phyloP scores from a whole-genome alignment of 2,888 invertebrate species.

The Ennomos erosarius region DNA sequence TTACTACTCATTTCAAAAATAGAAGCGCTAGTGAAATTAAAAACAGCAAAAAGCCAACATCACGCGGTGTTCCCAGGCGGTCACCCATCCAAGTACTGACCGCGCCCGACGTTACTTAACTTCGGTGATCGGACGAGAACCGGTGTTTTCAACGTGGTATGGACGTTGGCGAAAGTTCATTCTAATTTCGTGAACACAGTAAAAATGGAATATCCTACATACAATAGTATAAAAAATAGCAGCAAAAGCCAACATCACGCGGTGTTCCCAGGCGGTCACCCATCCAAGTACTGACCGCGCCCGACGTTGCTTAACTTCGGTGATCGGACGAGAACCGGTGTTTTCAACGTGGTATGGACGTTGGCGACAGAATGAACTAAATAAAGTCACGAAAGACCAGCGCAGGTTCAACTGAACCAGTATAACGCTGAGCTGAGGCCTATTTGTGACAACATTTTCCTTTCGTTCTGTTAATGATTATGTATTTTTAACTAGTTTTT shows the following conservation, averaged over 20 bases:
- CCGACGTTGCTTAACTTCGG: slow-evolving; percentile 78
- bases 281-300: slow-evolving; percentile 77
- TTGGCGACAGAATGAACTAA: too few species aligned
- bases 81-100: slow-evolving; percentile 70
- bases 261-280: slow-evolving; percentile 70
- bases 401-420: too few species aligned
- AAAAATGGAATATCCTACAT: too few species aligned
- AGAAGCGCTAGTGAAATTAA: too few species aligned
- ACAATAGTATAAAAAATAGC: too few species aligned
- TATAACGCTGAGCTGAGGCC: too few species aligned
- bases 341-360: slow-evolving; percentile 43
- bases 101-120: slow-evolving; percentile 77
- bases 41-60: slow-evolving; percentile 56
- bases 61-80: slow-evolving; percentile 67
- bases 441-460: too few species aligned
- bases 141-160: slow-evolving; percentile 45
- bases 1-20: too few species aligned
- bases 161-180: slow-evolving; percentile 31
- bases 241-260: slow-evolving; percentile 11
- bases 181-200: too few species aligned
- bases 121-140: slow-evolving; percentile 80
- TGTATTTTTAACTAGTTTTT: too few species aligned
- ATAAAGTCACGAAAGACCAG: too few species aligned
- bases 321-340: slow-evolving; percentile 76
- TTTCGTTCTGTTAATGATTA: too few species aligned